These are phyloP conservation scores for Pseudoatta argentina DNA, from an alignment of 1,140 invertebrate species.

Conservation along the genomic window DNA sequence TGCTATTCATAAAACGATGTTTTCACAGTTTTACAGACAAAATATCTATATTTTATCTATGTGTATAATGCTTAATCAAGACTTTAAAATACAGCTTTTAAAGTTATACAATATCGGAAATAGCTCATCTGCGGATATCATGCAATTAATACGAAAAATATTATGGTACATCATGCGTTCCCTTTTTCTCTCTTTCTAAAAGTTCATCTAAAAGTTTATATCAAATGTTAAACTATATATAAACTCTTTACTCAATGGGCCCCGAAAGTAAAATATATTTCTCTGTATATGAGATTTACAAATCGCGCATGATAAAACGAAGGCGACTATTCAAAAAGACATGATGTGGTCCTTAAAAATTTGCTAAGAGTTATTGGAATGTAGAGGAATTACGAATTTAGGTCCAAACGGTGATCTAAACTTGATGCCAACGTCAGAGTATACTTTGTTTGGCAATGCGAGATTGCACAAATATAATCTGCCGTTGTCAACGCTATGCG, in stretches of 20 bases:
- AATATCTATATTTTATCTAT: slow-evolving; percentile 23
- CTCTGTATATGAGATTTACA: slow-evolving; percentile 30
- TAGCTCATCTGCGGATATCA: neutral
- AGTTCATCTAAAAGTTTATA: slow-evolving; percentile 54
- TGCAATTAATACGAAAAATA: slow-evolving; percentile 28
- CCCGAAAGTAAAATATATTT: slow-evolving; percentile 23
- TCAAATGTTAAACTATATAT: slow-evolving; percentile 62
- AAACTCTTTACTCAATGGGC: slow-evolving; percentile 20
- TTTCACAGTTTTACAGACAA: neutral
- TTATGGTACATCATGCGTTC: slow-evolving; percentile 1
- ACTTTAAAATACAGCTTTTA: slow-evolving; percentile 25
- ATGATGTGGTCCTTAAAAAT: slow-evolving; percentile 58
- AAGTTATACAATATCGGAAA: slow-evolving; percentile 30
- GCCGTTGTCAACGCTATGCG: slow-evolving; percentile 90
- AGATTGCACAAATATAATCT: slow-evolving; percentile 95
- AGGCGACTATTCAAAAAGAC: slow-evolving; percentile 52
- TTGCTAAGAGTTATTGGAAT: slow-evolving; percentile 88
- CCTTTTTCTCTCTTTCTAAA: neutral
- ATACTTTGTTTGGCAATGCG: slow-evolving; percentile 92
- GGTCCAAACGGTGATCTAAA: slow-evolving; percentile 96
- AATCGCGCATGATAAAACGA: slow-evolving; percentile 36
- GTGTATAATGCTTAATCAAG: neutral
- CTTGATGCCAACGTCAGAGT: slow-evolving; percentile 91
- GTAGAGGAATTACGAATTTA: slow-evolving; percentile 94
- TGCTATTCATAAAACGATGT: slow-evolving; percentile 14